phyloP scores from a whole-genome alignment of 2,797 vertebrate species.

The Enteromius fasciolatus region DNA sequence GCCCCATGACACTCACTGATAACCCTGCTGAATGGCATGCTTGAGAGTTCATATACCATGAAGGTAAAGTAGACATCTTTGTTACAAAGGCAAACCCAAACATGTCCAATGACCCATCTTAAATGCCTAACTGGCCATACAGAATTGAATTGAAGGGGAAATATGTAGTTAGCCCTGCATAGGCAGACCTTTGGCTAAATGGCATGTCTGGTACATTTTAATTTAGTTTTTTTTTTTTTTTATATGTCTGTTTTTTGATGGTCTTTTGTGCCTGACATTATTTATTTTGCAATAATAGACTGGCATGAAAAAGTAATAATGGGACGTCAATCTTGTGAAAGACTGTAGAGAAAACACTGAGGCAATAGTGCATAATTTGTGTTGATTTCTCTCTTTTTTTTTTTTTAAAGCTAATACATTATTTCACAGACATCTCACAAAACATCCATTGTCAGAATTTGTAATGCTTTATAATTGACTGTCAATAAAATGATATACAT shows the following conservation, averaged over 20 bases:
- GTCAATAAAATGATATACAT: not conserved
- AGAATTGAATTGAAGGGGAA: slow-evolving; percentile 10
- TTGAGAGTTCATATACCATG: not conserved
- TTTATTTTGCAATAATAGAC: not conserved
- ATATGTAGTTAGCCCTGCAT: not conserved
- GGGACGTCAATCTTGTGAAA: not conserved
- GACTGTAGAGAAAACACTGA: not conserved
- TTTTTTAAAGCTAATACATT: not conserved
- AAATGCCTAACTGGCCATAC: slow-evolving; percentile 23
- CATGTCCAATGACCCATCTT: not conserved
- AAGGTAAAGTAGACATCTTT: slow-evolving; percentile 42
- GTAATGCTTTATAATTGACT: not conserved
- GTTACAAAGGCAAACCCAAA: slow-evolving; percentile 36
- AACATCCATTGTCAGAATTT: not conserved
- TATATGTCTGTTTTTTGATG: not conserved
- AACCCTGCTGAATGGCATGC: slow-evolving; percentile 29
- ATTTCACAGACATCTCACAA: not conserved
- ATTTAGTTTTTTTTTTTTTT: not conserved
- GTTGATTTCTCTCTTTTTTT: too few relatives aligned
- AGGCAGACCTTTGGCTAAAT: not conserved
- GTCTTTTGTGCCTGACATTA: not conserved
- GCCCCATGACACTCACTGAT: slow-evolving; percentile 45
- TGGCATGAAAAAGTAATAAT: slow-evolving; percentile 1
- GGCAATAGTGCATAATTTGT: not conserved
- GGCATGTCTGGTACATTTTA: not conserved